These are phyloP conservation scores for Diceros bicornis DNA, from an alignment of 2,797 vertebrate genomes.

Conservation along the genomic window DNA sequence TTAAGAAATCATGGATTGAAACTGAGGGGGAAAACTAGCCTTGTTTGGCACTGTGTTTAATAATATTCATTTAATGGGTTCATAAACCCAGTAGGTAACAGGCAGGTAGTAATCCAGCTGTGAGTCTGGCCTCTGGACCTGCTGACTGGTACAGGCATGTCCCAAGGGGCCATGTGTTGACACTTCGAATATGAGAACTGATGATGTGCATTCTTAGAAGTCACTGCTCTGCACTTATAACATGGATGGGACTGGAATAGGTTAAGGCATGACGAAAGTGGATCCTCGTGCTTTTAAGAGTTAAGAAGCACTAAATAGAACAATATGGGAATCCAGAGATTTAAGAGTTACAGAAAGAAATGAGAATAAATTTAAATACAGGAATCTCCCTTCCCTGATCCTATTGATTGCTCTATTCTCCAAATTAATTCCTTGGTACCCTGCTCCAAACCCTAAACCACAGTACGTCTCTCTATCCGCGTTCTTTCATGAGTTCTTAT, in stretches of 20 bases:
- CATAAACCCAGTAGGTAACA: neutral
- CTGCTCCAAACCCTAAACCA: neutral
- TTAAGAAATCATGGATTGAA: constrained; percentile 19
- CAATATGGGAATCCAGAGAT: neutral
- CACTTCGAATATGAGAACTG: neutral
- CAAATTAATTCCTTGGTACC: neutral
- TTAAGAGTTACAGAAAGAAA: neutral
- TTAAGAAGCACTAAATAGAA: neutral
- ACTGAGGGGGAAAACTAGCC: neutral
- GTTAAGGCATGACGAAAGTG: neutral
- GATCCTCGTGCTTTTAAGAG: neutral
- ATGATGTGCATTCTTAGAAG: neutral
- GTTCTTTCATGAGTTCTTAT: constrained; percentile 54
- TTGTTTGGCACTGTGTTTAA: neutral
- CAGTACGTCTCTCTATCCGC: neutral
- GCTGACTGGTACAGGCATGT: neutral
- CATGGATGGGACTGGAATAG: neutral
- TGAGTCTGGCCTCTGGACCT: neutral
- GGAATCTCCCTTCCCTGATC: neutral
- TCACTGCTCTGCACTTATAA: neutral
- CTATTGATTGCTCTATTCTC: neutral
- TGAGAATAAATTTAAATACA: neutral
- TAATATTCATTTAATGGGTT: neutral
- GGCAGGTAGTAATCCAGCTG: neutral
- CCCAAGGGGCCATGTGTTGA: neutral